Evolutionary conservation across 2,888 invertebrate genomes (phyloP).

Genomic region (Pterostichus madidus): DNA sequence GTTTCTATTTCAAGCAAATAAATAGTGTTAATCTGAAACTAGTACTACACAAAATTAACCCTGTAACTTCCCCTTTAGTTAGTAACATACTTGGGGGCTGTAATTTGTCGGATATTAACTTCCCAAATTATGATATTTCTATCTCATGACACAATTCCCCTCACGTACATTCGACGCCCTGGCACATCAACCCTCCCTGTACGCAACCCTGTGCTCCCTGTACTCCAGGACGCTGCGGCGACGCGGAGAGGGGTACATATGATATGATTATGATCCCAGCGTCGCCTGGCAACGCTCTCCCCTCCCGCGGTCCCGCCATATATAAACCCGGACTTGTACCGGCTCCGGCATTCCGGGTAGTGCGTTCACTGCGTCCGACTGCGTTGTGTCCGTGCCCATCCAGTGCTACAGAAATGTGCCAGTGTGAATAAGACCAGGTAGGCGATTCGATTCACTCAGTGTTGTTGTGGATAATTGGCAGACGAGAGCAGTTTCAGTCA

Average conservation of each 20-base stretch:
- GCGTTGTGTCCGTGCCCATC: constrained; percentile 8
- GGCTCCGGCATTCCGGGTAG: constrained; percentile 55
- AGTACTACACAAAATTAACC: no score
- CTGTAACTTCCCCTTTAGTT: no score
- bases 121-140: no score
- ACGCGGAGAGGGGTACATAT: constrained; percentile 71
- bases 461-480: no score
- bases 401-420: constrained; percentile 58
- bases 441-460: no score
- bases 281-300: constrained; percentile 76
- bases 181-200: not conserved
- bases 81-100: no score
- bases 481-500: no score
- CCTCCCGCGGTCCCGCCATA: constrained; percentile 72
- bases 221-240: not conserved
- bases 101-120: no score
- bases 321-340: constrained; percentile 40
- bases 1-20: no score
- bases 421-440: constrained; percentile 73
- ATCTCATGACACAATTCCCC: no score
- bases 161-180: no score
- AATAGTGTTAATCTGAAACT: no score
- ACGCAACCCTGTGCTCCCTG: not conserved
- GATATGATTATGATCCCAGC: constrained; percentile 77
- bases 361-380: constrained; percentile 37